phyloP scores from a whole-genome alignment of 1,140 invertebrate species.

The Paracyclopina nana region DNA sequence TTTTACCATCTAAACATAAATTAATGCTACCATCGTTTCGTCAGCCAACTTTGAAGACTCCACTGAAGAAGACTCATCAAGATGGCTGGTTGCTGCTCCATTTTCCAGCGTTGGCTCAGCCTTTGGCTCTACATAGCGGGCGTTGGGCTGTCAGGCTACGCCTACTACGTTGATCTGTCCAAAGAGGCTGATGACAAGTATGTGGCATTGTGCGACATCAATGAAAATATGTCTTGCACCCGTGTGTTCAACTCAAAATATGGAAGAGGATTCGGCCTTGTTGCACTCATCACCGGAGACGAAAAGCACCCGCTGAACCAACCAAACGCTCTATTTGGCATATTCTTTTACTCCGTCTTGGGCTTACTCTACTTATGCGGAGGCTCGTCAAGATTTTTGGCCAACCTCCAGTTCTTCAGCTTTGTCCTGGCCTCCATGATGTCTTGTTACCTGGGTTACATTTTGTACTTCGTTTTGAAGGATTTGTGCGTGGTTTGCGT shows the following conservation, averaged over 20 bases:
- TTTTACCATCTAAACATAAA: too few relatives aligned
- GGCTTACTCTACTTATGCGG: background rate
- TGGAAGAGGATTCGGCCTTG: background rate
- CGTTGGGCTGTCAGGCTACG: too few relatives aligned
- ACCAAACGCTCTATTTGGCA: background rate
- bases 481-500: background rate
- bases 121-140: too few relatives aligned
- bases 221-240: background rate
- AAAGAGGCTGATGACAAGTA: background rate
- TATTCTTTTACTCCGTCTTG: background rate
- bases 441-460: background rate
- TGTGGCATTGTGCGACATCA: background rate
- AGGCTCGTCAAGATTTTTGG: background rate
- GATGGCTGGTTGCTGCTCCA: too few relatives aligned
- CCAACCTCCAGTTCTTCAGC: background rate
- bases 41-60: too few relatives aligned
- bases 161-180: background rate
- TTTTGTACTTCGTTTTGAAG: background rate
- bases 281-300: background rate
- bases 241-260: background rate
- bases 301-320: background rate
- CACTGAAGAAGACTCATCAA: too few relatives aligned
- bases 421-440: background rate
- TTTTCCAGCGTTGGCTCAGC: too few relatives aligned
- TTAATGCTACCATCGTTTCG: too few relatives aligned